These are phyloP conservation scores for Cyclophora punctaria DNA, from an alignment of 2,888 invertebrate species.

Conservation along the genomic window DNA sequence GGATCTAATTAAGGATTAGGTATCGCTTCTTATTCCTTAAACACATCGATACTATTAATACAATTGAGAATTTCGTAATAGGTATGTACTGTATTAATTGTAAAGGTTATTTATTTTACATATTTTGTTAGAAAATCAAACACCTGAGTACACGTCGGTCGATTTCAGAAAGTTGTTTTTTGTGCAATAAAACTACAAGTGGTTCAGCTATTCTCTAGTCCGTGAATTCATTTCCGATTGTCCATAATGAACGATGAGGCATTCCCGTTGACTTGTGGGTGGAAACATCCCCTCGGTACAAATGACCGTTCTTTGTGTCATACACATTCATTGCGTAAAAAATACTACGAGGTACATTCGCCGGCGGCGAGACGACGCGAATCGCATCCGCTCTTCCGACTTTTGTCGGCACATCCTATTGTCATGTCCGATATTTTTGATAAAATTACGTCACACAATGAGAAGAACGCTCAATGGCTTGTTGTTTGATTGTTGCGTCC, in stretches of 20 bases:
- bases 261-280: conserved; percentile 64
- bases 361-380: conserved; percentile 64
- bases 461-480: conserved; percentile 53
- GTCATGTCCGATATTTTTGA: conserved; percentile 69
- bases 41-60: too few species aligned
- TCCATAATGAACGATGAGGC: conserved; percentile 65
- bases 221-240: conserved; percentile 66
- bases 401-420: conserved; percentile 63
- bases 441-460: conserved; percentile 71
- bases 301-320: conserved; percentile 45
- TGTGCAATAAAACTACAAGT: conserved; percentile 42
- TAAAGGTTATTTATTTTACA: too few species aligned
- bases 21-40: too few species aligned
- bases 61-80: too few species aligned
- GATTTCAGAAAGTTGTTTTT: conserved; percentile 28
- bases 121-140: conserved; percentile 1
- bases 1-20: not conserved
- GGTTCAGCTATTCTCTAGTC: conserved; percentile 57
- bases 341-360: conserved; percentile 48
- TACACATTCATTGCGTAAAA: conserved; percentile 57
- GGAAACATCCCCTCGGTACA: conserved; percentile 71
- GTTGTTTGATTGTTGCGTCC: conserved; percentile 68
- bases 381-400: conserved; percentile 74
- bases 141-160: conserved; percentile 52
- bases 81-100: too few species aligned